Evolutionary conservation across 2,113 vertebrate species (phyloP).

Genomic region (Cyphomyrus plagiostoma): DNA sequence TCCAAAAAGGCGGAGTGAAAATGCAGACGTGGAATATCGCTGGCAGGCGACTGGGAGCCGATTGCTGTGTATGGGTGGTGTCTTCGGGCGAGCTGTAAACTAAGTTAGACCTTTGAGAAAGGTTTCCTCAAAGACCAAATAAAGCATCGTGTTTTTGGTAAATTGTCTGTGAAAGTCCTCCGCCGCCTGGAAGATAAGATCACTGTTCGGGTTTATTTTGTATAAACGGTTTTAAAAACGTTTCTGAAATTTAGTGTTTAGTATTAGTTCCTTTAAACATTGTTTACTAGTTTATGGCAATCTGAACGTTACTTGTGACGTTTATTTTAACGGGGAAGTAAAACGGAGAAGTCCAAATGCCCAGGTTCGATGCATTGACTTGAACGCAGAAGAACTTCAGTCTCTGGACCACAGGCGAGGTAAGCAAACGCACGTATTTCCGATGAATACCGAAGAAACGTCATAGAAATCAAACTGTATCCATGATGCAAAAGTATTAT

Average conservation of each 20-base stretch:
- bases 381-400: background rate
- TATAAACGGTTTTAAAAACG: background rate
- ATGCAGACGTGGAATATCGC: constrained; percentile 62
- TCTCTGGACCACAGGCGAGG: background rate
- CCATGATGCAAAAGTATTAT: background rate
- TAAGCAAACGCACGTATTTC: background rate
- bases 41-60: constrained; percentile 36
- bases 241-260: background rate
- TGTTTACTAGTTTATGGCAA: background rate
- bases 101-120: background rate
- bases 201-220: background rate
- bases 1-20: constrained; percentile 41
- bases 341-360: background rate
- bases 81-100: too few relatives aligned
- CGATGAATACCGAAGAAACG: background rate
- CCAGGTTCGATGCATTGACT: background rate
- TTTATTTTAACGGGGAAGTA: background rate
- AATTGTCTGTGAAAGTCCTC: constrained; percentile 26
- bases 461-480: background rate
- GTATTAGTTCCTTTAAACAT: background rate
- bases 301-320: background rate
- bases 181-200: background rate
- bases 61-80: constrained; percentile 23
- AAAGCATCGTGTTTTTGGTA: background rate
- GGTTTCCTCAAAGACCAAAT: background rate